Evolutionary conservation across 2,888 invertebrate species (phyloP).

Genomic region (Cremastobaeus sp.): DNA sequence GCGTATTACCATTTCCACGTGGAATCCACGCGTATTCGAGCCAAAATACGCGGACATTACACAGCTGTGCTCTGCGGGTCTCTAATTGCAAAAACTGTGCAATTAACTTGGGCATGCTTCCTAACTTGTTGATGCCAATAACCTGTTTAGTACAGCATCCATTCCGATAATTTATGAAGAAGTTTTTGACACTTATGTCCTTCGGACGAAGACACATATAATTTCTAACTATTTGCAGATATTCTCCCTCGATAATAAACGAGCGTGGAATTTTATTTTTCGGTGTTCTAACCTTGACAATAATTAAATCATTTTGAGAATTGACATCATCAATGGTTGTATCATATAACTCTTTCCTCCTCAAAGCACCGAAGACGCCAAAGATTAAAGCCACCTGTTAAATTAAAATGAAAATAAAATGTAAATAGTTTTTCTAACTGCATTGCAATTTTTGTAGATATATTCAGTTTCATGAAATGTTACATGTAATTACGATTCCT

Average conservation of each 20-base stretch:
- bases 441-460: too few species aligned
- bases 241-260: neutral
- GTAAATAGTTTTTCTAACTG: too few species aligned
- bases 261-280: slow-evolving; percentile 1
- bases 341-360: neutral
- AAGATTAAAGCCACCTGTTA: slow-evolving; percentile 7
- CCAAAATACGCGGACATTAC: too few species aligned
- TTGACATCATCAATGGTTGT: neutral
- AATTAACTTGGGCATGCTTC: neutral
- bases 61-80: too few species aligned
- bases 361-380: slow-evolving; percentile 2
- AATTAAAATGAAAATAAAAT: too few species aligned
- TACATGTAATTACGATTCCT: too few species aligned
- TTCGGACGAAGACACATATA: slow-evolving; percentile 1
- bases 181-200: neutral
- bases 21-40: too few species aligned
- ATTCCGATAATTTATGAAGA: slow-evolving; percentile 8
- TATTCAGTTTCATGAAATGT: too few species aligned
- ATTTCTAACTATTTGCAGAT: neutral
- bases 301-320: too few species aligned
- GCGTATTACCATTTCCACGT: too few species aligned
- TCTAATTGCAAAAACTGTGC: slow-evolving; percentile 1
- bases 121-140: slow-evolving; percentile 8
- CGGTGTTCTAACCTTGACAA: neutral
- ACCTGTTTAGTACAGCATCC: slow-evolving; percentile 8